Conservation (phyloP, 1,140 invertebrate species). For the Potamilus streckersoni region DNA sequence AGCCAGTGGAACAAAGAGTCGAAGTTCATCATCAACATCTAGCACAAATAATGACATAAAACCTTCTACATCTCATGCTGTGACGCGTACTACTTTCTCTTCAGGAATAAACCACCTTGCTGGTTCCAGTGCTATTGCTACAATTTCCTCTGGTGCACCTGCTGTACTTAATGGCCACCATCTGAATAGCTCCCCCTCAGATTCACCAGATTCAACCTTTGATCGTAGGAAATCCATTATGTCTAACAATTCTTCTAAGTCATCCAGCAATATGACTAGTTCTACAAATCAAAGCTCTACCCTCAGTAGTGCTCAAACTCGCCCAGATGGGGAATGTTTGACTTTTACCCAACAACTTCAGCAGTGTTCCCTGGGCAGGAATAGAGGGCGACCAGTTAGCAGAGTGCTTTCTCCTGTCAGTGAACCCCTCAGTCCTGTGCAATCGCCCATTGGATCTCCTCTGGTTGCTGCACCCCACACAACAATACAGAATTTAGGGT, state of each 20-base stretch:
- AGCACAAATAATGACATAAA: conserved; percentile 72
- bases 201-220: conserved; percentile 77
- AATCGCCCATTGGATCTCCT: conserved; percentile 85
- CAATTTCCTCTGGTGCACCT: conserved; percentile 42
- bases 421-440: conserved; percentile 83
- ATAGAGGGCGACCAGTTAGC: conserved; percentile 63
- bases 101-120: too few species aligned
- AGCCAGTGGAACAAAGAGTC: conserved; percentile 45
- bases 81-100: too few species aligned
- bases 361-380: conserved; percentile 68
- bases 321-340: conserved; percentile 54
- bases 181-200: conserved; percentile 60
- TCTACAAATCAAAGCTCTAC: conserved; percentile 71
- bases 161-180: conserved; percentile 43
- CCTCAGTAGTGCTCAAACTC: conserved; percentile 16
- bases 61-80: conserved; percentile 72
- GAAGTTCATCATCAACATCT: conserved; percentile 50
- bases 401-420: conserved; percentile 78
- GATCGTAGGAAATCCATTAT: conserved; percentile 79
- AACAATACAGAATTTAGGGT: conserved; percentile 6
- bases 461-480: conserved; percentile 70
- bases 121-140: conserved; percentile 23
- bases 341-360: conserved; percentile 84
- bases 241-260: conserved; percentile 81
- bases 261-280: conserved; percentile 78